Evolutionary conservation across 2,888 invertebrate species (phyloP), one percentile per base, ranked within the genome.

Genomic region (Rhynchonema sp.): DNA sequence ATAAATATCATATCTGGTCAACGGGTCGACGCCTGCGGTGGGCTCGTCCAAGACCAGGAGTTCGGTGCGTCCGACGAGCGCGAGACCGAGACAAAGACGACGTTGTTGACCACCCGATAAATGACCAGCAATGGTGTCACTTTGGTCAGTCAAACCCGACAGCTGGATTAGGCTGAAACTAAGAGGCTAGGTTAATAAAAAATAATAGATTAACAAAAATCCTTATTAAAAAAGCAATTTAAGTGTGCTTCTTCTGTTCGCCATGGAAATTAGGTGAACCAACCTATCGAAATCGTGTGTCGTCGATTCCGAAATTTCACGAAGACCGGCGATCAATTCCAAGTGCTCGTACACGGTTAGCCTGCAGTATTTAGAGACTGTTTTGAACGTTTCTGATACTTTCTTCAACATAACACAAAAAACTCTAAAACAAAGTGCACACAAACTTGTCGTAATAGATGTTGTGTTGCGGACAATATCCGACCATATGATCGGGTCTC

Each of bases 401-500:
- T n/a, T n/a, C n/a, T n/a, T n/a, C n/a, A n/a, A n/a, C n/a, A n/a
- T n/a, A n/a, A n/a, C n/a, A n/a, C n/a, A n/a, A n/a, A n/a, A n/a
- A n/a, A 75, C 74, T 64, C n/a, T n/a, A n/a, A n/a, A n/a, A n/a
- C n/a, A n/a, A n/a, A n/a, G n/a, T n/a, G n/a, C n/a, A n/a, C n/a
- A n/a, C n/a, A n/a, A n/a, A 13, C 64, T 64, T 56, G 3, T 30
- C 23, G n/a, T 17, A 56, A 9, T 17, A 3, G n/a, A 72, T 67
- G 63, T 76, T 74, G 60, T 74, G 71, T 63, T 77, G 77, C 1
- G 76, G 74, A 66, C 76, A 77, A 57, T 74, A 66, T 20, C 76
- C 76, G 28, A 77, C 62, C 30, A 17, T 13, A 38, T 68, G 63
- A 46, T 66, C 64, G 52, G 70, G 60, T 29, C 70, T 67, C 49